Evolutionary conservation across 2,888 invertebrate genomes (phyloP).

Genomic region (Cosmorhoe ocellata): DNA sequence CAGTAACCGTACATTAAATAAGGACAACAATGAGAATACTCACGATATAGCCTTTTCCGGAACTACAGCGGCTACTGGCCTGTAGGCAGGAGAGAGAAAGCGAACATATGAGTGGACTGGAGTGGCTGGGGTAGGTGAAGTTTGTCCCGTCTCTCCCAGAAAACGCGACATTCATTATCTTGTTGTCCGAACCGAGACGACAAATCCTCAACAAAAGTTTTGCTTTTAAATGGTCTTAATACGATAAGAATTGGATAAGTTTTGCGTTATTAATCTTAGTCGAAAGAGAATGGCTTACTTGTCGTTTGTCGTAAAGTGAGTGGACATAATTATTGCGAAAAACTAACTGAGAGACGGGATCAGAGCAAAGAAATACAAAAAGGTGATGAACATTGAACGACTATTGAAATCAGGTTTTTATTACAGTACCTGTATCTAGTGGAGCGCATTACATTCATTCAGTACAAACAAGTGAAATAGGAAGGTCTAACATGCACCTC

Average conservation of each 20-base stretch:
- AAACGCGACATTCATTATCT: constrained; percentile 34
- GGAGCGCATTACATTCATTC: constrained; percentile 8
- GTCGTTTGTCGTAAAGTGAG: constrained; percentile 3
- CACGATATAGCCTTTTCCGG: constrained; percentile 97
- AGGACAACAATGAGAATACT: constrained; percentile 84
- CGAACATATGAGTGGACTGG: constrained; percentile 80
- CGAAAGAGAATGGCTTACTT: neutral
- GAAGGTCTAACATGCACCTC: constrained; percentile 7
- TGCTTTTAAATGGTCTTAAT: constrained; percentile 24
- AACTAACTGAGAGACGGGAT: constrained; percentile 22
- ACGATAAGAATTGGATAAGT: constrained; percentile 1
- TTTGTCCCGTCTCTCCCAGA: constrained; percentile 66
- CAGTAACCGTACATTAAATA: constrained; percentile 54
- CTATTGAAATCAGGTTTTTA: constrained; percentile 11
- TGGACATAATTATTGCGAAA: constrained; percentile 6
- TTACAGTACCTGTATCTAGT: constrained; percentile 9
- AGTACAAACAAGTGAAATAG: constrained; percentile 11
- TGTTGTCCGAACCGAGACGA: constrained; percentile 27
- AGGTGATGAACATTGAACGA: constrained; percentile 13
- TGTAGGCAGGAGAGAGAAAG: constrained; percentile 84
- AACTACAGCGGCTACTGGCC: constrained; percentile 96
- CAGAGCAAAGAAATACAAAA: constrained; percentile 21
- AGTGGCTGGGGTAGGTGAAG: constrained; percentile 67
- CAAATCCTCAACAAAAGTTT: constrained; percentile 28
- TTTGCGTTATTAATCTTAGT: constrained; percentile 6